phyloP scores from a whole-genome alignment of 2,888 invertebrate species.

The Aethes cnicana region DNA sequence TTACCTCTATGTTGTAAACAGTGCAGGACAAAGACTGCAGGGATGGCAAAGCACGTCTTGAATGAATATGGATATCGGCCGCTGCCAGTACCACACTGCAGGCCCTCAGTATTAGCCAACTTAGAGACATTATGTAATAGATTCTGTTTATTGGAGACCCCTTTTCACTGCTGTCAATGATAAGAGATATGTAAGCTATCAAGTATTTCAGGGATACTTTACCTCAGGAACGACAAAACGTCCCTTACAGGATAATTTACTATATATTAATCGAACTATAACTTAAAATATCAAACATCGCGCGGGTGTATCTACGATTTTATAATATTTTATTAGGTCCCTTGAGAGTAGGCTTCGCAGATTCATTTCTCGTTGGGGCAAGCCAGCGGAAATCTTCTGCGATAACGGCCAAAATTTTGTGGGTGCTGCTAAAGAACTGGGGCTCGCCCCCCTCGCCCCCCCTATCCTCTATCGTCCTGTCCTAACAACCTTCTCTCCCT shows the following conservation, averaged over 20 bases:
- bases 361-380: constrained; percentile 20
- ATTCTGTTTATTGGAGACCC: constrained; percentile 67
- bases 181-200: constrained; percentile 7
- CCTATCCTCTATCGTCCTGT: constrained; percentile 35
- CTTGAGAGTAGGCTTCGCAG: too few relatives aligned
- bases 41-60: constrained; percentile 69
- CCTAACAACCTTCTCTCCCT: constrained; percentile 34
- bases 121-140: constrained; percentile 85
- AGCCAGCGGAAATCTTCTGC: constrained; percentile 7
- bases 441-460: constrained; percentile 29
- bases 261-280: too few relatives aligned
- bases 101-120: constrained; percentile 84
- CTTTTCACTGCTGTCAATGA: constrained; percentile 45
- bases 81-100: constrained; percentile 84
- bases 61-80: constrained; percentile 80
- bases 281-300: too few relatives aligned
- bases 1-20: constrained; percentile 83
- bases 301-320: too few relatives aligned
- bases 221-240: too few relatives aligned
- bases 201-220: too few relatives aligned
- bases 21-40: constrained; percentile 73
- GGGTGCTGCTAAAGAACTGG: background rate
- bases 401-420: constrained; percentile 3
- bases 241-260: too few relatives aligned
- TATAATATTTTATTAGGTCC: too few relatives aligned